Evolutionary conservation across 2,113 vertebrate species (phyloP).

Genomic region (Patagioenas fasciata): DNA sequence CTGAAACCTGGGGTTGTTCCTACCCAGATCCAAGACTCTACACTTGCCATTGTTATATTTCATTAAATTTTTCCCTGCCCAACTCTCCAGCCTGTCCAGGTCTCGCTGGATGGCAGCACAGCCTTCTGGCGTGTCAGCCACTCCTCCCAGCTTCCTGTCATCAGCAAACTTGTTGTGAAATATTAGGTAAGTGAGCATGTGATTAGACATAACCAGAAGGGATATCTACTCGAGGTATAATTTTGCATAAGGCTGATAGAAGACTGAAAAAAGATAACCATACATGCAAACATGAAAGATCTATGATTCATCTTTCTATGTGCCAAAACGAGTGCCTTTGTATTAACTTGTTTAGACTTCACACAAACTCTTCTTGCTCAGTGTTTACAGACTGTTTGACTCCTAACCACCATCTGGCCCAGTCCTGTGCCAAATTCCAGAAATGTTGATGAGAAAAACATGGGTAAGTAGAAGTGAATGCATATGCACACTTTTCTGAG

Average conservation of each 20-base stretch:
- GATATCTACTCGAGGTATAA: neutral
- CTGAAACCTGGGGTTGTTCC: no score
- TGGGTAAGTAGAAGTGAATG: neutral
- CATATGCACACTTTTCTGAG: neutral
- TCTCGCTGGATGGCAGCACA: no score
- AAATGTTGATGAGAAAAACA: neutral
- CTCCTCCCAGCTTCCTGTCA: no score
- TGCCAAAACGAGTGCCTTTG: neutral
- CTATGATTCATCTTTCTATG: neutral
- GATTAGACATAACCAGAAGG: neutral
- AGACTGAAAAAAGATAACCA: neutral
- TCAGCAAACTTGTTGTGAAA: no score
- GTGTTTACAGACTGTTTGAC: conserved; percentile 36
- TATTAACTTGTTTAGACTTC: conserved; percentile 47
- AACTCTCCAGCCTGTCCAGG: no score
- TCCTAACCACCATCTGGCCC: conserved; percentile 19
- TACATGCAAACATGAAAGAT: neutral
- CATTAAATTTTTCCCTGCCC: no score
- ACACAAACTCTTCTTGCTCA: conserved; percentile 6
- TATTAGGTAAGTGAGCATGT: neutral
- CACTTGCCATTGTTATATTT: no score
- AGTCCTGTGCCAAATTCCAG: neutral
- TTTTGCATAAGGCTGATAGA: neutral
- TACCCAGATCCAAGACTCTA: no score
- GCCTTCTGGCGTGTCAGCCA: no score